These are phyloP conservation scores for Eutolmus rufibarbis DNA, from an alignment of 2,888 invertebrate genomes.

Conservation along the genomic window DNA sequence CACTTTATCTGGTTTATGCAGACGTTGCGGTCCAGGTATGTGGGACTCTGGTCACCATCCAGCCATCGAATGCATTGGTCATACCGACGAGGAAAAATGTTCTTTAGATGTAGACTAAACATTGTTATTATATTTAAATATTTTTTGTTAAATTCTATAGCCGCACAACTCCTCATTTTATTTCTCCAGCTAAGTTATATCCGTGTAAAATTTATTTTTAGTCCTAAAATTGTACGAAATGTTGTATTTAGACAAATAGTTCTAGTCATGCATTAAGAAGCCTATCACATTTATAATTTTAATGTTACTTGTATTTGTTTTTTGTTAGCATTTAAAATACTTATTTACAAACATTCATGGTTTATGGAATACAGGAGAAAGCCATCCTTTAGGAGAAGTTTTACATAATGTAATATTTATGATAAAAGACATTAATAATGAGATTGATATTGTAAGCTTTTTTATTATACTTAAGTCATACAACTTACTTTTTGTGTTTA, in stretches of 20 bases:
- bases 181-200: neutral
- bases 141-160: neutral
- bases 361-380: neutral
- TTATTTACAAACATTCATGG: neutral
- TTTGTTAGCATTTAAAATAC: neutral
- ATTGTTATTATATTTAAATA: neutral
- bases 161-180: neutral
- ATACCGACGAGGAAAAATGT: conserved; percentile 69
- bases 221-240: neutral
- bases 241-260: neutral
- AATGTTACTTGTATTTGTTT: neutral
- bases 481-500: neutral
- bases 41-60: conserved; percentile 94
- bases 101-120: conserved; percentile 60
- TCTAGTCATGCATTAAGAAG: neutral
- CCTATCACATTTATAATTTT: neutral
- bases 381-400: neutral
- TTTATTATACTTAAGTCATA: conserved; percentile 6
- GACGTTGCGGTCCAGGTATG: conserved; percentile 89
- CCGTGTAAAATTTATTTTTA: neutral
- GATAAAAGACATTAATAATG: neutral
- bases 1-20: conserved; percentile 85
- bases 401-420: neutral
- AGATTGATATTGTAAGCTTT: conserved; percentile 16
- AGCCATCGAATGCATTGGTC: conserved; percentile 81